These are phyloP conservation scores for Petrophora chlorosata DNA, from an alignment of 2,888 invertebrate genomes.

Conservation along the genomic window DNA sequence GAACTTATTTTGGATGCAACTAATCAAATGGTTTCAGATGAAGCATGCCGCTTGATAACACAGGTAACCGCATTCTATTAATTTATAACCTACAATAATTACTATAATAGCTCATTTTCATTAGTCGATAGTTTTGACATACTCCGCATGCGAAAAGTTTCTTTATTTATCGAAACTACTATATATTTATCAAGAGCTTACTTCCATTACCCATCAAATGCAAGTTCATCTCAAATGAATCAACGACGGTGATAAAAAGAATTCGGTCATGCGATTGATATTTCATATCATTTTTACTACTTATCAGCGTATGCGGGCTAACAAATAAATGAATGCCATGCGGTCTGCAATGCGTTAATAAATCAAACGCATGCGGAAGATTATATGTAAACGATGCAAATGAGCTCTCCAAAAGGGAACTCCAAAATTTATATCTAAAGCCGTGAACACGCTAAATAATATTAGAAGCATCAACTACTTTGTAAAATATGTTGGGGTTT, in stretches of 20 bases:
- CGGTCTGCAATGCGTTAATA: not conserved
- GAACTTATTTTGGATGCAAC: not conserved
- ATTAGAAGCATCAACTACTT: constrained; percentile 47
- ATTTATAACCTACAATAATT: not conserved
- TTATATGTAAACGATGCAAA: not conserved
- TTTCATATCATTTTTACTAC: too few relatives aligned
- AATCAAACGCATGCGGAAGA: constrained; percentile 2
- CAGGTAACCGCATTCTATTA: not conserved
- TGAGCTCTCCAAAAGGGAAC: not conserved
- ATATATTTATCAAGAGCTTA: too few relatives aligned
- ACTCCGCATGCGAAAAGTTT: too few relatives aligned
- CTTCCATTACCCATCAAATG: too few relatives aligned
- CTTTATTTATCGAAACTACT: too few relatives aligned
- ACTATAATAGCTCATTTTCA: not conserved
- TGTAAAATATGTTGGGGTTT: constrained; percentile 48
- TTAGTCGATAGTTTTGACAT: too few relatives aligned
- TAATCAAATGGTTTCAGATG: not conserved
- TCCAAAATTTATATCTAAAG: constrained; percentile 35
- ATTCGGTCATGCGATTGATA: too few relatives aligned
- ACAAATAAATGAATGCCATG: too few relatives aligned
- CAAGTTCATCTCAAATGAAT: too few relatives aligned
- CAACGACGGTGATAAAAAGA: not conserved
- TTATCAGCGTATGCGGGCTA: too few relatives aligned
- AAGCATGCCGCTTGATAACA: constrained; percentile 1
- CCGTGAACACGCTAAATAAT: constrained; percentile 40